A percentile compares a stretch with the other conserved stretches of the same genome.
phyloP scores from a whole-genome alignment of 1,140 invertebrate species.

The Trinorchestia longiramus region DNA sequence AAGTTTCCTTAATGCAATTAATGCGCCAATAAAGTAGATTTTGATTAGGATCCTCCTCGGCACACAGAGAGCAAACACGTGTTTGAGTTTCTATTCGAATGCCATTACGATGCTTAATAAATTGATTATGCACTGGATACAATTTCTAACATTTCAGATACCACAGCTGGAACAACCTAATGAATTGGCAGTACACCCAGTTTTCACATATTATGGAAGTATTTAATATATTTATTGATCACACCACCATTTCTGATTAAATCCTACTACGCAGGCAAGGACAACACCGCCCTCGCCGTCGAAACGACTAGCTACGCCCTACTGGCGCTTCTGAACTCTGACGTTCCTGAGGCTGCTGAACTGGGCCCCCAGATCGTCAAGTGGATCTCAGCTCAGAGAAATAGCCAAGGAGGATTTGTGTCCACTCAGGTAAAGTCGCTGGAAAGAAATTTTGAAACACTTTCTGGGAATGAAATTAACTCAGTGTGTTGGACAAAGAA shows the following conservation, averaged over 20 bases:
- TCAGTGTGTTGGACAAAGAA: too few species aligned
- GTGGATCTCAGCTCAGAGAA: slow-evolving; percentile 43
- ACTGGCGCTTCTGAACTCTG: slow-evolving; percentile 73
- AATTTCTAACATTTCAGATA: background rate
- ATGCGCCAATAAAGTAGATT: too few species aligned
- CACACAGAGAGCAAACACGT: too few species aligned
- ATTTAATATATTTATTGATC: background rate
- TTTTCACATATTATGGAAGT: background rate
- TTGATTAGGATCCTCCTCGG: too few species aligned
- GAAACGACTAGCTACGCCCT: slow-evolving; percentile 84
- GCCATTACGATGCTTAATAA: background rate
- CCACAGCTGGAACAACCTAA: background rate
- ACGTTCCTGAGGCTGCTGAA: slow-evolving; percentile 17
- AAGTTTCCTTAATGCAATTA: too few species aligned
- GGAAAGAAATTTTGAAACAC: background rate
- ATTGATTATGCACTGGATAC: background rate
- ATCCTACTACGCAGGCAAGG: slow-evolving; percentile 67
- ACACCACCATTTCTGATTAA: background rate
- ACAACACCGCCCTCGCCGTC: slow-evolving; percentile 72
- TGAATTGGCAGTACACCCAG: background rate
- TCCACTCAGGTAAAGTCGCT: slow-evolving; percentile 73
- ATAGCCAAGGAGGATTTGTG: slow-evolving; percentile 56
- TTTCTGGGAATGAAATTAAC: background rate
- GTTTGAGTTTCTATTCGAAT: too few species aligned
- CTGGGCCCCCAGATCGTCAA: slow-evolving; percentile 6